Conservation (phyloP, 2,888 invertebrate genomes). For the Laspeyria flexula region DNA sequence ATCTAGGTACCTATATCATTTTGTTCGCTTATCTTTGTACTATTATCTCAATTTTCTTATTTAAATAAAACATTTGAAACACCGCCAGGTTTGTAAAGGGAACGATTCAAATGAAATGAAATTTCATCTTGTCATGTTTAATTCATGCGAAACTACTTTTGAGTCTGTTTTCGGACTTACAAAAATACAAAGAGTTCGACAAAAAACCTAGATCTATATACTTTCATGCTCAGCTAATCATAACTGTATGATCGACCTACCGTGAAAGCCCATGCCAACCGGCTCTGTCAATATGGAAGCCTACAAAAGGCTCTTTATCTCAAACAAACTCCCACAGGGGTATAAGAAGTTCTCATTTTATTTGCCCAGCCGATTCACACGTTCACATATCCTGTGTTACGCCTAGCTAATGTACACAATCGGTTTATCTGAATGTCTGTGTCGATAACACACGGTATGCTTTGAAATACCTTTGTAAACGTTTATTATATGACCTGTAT, state of each 20-base stretch:
- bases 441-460: slow-evolving; percentile 13
- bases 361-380: slow-evolving; percentile 36
- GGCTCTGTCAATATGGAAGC: background rate
- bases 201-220: too few species aligned
- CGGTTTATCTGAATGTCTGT: slow-evolving; percentile 24
- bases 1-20: too few species aligned
- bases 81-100: too few species aligned
- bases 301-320: slow-evolving; percentile 5
- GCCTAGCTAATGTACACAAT: slow-evolving; percentile 34
- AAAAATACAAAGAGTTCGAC: too few species aligned
- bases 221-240: background rate
- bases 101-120: too few species aligned
- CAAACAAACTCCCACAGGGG: slow-evolving; percentile 20
- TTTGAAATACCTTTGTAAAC: background rate
- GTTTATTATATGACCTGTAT: too few species aligned
- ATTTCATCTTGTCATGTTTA: too few species aligned
- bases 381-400: slow-evolving; percentile 22
- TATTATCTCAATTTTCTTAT: too few species aligned
- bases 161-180: too few species aligned
- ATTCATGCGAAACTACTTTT: too few species aligned
- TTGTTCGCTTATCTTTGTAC: too few species aligned
- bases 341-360: slow-evolving; percentile 17
- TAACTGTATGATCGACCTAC: background rate
- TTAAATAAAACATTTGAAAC: too few species aligned
- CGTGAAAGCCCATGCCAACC: background rate